Conservation (phyloP, 2,113 vertebrate genomes). For the Setophaga coronata region DNA sequence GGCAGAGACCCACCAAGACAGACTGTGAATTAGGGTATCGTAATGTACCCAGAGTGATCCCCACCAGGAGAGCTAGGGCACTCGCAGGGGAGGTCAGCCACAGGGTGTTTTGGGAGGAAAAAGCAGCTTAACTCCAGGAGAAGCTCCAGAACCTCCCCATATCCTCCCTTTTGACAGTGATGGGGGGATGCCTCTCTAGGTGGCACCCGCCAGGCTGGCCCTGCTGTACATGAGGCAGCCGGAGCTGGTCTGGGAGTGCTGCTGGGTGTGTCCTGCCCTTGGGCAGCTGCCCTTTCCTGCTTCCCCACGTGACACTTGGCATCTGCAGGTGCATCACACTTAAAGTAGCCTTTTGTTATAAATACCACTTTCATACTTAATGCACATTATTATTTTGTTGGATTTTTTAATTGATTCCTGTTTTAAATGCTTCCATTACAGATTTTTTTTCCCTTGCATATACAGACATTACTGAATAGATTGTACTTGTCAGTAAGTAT, state of each 20-base stretch:
- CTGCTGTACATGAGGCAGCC: fast-evolving
- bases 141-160: not conserved
- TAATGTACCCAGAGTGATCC: not conserved
- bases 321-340: not conserved
- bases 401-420: not conserved
- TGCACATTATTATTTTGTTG: not conserved
- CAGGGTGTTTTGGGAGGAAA: not conserved
- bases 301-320: not conserved
- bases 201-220: not conserved
- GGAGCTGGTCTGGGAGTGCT: not conserved
- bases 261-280: not conserved
- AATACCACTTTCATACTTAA: not conserved
- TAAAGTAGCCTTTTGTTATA: not conserved
- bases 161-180: fast-evolving
- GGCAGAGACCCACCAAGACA: too few relatives aligned
- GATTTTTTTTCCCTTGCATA: not conserved
- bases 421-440: not conserved
- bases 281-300: not conserved
- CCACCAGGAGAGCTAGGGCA: fast-evolving
- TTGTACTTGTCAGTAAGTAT: not conserved
- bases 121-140: not conserved
- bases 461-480: not conserved
- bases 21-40: not conserved
- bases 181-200: not conserved
- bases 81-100: not conserved